Base-by-base conservation (phyloP, 2,797 vertebrate genomes). In the Leontocebus nigricollis region DNA sequence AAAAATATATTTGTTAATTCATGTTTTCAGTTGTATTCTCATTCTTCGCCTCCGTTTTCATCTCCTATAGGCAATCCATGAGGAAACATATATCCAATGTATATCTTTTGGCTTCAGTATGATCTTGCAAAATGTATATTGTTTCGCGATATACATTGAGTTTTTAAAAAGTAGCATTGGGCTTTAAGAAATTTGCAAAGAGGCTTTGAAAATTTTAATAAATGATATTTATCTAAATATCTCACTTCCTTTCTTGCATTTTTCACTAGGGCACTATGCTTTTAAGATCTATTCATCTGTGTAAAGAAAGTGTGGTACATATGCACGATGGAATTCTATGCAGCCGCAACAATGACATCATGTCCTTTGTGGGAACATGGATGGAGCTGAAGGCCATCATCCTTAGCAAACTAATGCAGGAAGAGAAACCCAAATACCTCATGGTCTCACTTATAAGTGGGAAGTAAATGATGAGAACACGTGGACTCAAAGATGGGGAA, bases 101-200 rank as follows among this genome's bases (percentile, higher is more conserved):
- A 41, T 61, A 59, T 91, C 88, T 95, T 96, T 93, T 93, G 90
- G 33, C 85, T 95, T 17, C 41, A 95, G 50, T 90, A 72, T 72
- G 36, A 84, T 95, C 86, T 94, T 93, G n/a, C 73, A 90, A 96
- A 93, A 96, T 76, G 52, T 44, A 52, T 84, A 67, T 27, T 85
- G 52, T 91, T 91, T 88, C 83, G 70, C 33, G 19, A 8, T n/a
- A 19, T 67, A 19, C 33, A 67, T 15, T 67, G 33, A n/a, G 24
- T 81, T 55, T 44, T 82, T 7, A 12, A 82, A 93, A 26, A 33
- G 92, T 93, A 87, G 95, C 73, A 20, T 22, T 67, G 33, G 15
- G 33, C 64, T 67, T 67, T 17, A 67, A 67, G 4, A 67, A 67
- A 67, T 67, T n/a, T 67, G 64, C 64, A 19, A n/a, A n/a, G 17